Evolutionary conservation across 2,888 invertebrate species (phyloP).

Genomic region (Microchrysa polita): DNA sequence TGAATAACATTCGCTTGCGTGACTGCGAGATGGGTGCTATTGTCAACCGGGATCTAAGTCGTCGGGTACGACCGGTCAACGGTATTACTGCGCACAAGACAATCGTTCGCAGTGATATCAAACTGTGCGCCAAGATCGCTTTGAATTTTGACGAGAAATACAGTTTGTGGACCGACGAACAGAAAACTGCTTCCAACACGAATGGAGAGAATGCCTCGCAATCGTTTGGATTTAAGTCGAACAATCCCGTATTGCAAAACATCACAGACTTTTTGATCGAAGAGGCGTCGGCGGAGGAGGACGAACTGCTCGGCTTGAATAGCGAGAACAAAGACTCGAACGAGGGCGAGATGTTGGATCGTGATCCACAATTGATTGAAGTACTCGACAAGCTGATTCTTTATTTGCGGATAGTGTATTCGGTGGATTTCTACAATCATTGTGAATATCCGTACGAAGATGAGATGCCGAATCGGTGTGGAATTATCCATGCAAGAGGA

Average conservation of each 20-base stretch:
- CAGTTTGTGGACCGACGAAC: constrained; percentile 72
- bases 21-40: constrained; percentile 74
- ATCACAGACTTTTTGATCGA: constrained; percentile 98
- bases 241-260: constrained; percentile 94
- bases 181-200: constrained; percentile 47
- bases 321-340: constrained; percentile 66
- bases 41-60: constrained; percentile 94
- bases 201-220: constrained; percentile 48
- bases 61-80: constrained; percentile 90
- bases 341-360: constrained; percentile 70
- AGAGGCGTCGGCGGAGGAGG: constrained; percentile 98
- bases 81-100: constrained; percentile 90
- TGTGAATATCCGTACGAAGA: constrained; percentile 99
- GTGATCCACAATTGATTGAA: constrained; percentile 76
- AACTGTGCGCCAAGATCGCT: constrained; percentile 89
- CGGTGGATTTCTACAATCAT: constrained; percentile 98
- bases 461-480: constrained; percentile 99
- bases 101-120: constrained; percentile 90
- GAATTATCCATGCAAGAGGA: constrained; percentile 97
- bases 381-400: constrained; percentile 85
- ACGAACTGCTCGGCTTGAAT: constrained; percentile 82
- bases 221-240: constrained; percentile 76
- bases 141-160: constrained; percentile 89
- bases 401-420: constrained; percentile 96
- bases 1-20: constrained; percentile 85